Evolutionary conservation across 2,113 vertebrate genomes (phyloP), one percentile per base, ranked within the genome.

Genomic region (Grantiella picta): DNA sequence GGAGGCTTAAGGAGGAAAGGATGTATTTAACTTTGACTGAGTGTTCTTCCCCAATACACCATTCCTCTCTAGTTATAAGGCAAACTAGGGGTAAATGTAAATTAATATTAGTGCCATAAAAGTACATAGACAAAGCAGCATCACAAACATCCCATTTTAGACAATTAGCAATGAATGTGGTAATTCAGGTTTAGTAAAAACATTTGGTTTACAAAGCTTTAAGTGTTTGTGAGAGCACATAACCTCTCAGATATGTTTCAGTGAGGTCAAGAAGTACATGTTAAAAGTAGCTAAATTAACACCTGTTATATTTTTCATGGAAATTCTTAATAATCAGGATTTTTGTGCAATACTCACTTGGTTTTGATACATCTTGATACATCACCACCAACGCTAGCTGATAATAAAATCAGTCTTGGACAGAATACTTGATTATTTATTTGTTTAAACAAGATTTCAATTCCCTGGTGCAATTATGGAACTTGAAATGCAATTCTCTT

Each of bases 401-500:
- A 95, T 95, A 94, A 96, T 89, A 97, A 96, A 96, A 84, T 65
- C 94, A 81, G 77, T 63, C 82, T 88, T 93, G 82, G 75, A 95
- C 31, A 82, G 35, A 96, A 88, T 42, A 90, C 42, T 92, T 84
- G 12, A 19, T 22, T 40, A 47, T 54, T 63, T 53, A 49, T 63
- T 59, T 54, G 19, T 64, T 86, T 42, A 12, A 83, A 95, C 12
- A 95, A 82, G 84, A 29, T 88, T 97, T 93, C 89, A 96, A 94
- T 96, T 97, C 96, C 95, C 93, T 61, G 33, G 42, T 95, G 81
- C 79, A 96, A 97, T 98, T 98, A 98, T 59, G 45, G 81, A 95
- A 97, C 69, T 95, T 95, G 95, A 97, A 97, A 97, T 89, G 89
- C 53, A 97, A 97, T 97, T 97, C 79, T 97, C 84, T 57, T 92